Conservation (phyloP, 2,888 invertebrate species). For the Baccha elongata region DNA sequence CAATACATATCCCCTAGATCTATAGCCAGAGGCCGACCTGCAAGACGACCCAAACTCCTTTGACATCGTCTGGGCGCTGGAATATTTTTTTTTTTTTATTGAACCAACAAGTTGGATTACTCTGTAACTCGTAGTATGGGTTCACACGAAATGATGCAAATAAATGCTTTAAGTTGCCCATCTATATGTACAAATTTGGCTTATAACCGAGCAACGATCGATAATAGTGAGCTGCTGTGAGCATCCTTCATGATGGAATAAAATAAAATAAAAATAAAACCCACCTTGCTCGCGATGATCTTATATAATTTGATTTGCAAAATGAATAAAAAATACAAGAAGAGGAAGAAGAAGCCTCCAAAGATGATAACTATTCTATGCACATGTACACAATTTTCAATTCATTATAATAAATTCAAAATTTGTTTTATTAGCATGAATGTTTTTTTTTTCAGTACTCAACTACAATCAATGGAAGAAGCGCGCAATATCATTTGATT, state of each 20-base stretch:
- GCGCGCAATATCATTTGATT: conserved; percentile 23
- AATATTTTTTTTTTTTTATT: neutral
- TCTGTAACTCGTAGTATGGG: conserved; percentile 35
- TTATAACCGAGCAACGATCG: conserved; percentile 57
- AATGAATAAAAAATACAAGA: conserved; percentile 10
- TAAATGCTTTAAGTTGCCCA: conserved; percentile 57
- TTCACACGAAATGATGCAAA: conserved; percentile 73
- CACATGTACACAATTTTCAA: conserved; percentile 59
- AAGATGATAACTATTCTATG: conserved; percentile 61
- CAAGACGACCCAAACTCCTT: conserved; percentile 71
- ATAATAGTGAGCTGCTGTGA: conserved; percentile 32
- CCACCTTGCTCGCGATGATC: conserved; percentile 36
- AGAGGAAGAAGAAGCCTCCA: conserved; percentile 25
- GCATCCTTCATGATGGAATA: conserved; percentile 25
- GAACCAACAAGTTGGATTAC: conserved; percentile 23
- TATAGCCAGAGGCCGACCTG: conserved; percentile 48
- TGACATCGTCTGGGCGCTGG: conserved; percentile 70
- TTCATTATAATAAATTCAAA: conserved; percentile 73
- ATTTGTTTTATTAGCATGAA: conserved; percentile 67
- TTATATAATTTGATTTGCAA: conserved; percentile 64
- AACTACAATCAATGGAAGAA: conserved; percentile 40
- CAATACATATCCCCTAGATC: conserved; percentile 38
- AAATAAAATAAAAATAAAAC: conserved; percentile 57
- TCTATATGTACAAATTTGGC: conserved; percentile 64
- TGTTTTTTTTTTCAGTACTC: conserved; percentile 35